Evolutionary conservation across 2,888 invertebrate genomes (phyloP).

Genomic region (Alitta virens): DNA sequence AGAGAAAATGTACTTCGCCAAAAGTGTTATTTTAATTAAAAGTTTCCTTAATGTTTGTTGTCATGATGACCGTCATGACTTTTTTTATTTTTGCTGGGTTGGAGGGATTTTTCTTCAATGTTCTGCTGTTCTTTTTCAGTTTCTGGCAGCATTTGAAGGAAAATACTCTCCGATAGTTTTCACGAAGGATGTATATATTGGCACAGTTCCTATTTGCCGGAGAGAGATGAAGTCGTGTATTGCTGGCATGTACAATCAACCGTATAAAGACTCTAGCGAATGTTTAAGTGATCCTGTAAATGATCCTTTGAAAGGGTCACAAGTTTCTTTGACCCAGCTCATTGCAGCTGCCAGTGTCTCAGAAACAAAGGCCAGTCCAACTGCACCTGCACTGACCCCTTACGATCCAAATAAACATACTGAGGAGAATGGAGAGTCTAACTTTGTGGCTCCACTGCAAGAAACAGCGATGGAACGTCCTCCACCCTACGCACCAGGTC

Average conservation of each 20-base stretch:
- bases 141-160: constrained; percentile 27
- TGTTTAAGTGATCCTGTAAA: constrained; percentile 1
- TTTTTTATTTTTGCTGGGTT: too few relatives aligned
- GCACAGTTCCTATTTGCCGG: constrained; percentile 28
- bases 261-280: constrained; percentile 24
- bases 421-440: neutral
- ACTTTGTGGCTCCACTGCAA: neutral
- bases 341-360: constrained; percentile 18
- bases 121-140: constrained; percentile 19
- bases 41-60: too few relatives aligned
- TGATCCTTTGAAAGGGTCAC: constrained; percentile 3
- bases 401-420: constrained; percentile 11
- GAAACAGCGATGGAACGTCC: neutral
- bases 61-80: too few relatives aligned
- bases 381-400: constrained; percentile 24
- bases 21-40: too few relatives aligned
- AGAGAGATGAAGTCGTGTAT: constrained; percentile 30
- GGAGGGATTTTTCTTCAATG: neutral
- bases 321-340: constrained; percentile 23
- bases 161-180: constrained; percentile 21
- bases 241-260: constrained; percentile 31
- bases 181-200: constrained; percentile 32
- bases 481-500: neutral
- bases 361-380: constrained; percentile 17
- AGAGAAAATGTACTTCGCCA: too few relatives aligned